A percentile compares a stretch with the other conserved stretches of the same genome.
These are phyloP conservation scores for Tetanocera ferruginea DNA, from an alignment of 2,888 invertebrate species.

Conservation along the genomic window DNA sequence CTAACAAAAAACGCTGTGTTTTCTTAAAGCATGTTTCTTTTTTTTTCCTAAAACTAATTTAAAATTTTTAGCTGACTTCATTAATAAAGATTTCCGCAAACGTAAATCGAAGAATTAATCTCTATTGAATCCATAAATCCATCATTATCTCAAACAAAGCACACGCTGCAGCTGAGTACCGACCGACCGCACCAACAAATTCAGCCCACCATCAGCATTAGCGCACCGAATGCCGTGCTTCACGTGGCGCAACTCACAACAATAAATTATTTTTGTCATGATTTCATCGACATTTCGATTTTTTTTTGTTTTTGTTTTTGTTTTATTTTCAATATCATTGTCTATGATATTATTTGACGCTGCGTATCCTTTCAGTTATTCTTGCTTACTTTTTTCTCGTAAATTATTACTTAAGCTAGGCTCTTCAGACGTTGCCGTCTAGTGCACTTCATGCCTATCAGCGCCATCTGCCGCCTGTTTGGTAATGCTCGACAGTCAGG, in stretches of 20 bases:
- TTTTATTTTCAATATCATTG: neutral
- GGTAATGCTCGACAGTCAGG: neutral
- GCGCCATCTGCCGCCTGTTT: neutral
- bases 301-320: no score
- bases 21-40: no score
- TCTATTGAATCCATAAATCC: neutral
- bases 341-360: neutral
- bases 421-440: neutral
- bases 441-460: neutral
- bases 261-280: conserved; percentile 4
- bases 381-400: neutral
- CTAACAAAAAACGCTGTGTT: no score
- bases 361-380: neutral
- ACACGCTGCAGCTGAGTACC: no score
- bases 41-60: no score
- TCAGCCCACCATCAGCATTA: neutral
- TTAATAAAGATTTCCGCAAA: no score
- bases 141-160: neutral
- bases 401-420: neutral
- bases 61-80: no score
- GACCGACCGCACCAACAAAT: no score
- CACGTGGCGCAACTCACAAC: neutral
- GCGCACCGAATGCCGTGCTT: neutral
- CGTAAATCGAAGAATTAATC: no score
- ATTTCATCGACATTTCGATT: neutral